Evolutionary conservation across 2,797 vertebrate genomes (phyloP), one percentile per base, ranked within the genome.

Genomic region (Oreonectes daqikongensis): DNA sequence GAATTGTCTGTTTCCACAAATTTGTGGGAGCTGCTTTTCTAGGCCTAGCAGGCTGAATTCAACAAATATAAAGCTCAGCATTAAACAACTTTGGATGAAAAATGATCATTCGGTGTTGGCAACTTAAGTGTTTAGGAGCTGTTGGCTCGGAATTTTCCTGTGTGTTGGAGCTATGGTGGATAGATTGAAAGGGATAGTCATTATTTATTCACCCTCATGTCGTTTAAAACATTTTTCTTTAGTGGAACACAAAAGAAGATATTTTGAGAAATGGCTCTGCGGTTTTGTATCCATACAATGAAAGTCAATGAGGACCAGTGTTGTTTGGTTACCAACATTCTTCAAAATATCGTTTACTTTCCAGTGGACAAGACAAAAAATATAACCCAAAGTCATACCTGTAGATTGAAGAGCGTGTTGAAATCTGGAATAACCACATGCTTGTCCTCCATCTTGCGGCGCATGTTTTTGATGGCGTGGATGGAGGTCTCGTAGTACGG

Each of bases 401-500:
- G 95, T 2, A 98, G 85, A 84, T 98, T 98, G 91, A 99, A 99
- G 87, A 99, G 97, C 5, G 94, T 89, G 88, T 99, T 99, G 89
- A 98, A 99, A 89, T 99, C 98, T 0, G 97, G 98, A 86, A 99
- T 98, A 91, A 98, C 96, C 85, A 99, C 89, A 0, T 99, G 98
- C 73, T 96, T 96, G 93, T 99, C 98, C 86, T 99, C 98, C 98
- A 99, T 99, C 89, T 99, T 99, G 87, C 97, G 94, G 70, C 98
- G 92, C 97, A 99, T 99, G 88, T 99, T 99, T 92, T 99, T 99
- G 90, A 99, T 99, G 89, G 98, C 97, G 2, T 99, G 98, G 87
- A 99, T 99, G 81, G 98, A 99, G 0, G 97, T 99, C 84, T 99
- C 97, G 6, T 97, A 99, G 89, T 96, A 98, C 5, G 95, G 93